Base-by-base conservation (phyloP, 2,113 vertebrate genomes). In the Lepisosteus oculatus region DNA sequence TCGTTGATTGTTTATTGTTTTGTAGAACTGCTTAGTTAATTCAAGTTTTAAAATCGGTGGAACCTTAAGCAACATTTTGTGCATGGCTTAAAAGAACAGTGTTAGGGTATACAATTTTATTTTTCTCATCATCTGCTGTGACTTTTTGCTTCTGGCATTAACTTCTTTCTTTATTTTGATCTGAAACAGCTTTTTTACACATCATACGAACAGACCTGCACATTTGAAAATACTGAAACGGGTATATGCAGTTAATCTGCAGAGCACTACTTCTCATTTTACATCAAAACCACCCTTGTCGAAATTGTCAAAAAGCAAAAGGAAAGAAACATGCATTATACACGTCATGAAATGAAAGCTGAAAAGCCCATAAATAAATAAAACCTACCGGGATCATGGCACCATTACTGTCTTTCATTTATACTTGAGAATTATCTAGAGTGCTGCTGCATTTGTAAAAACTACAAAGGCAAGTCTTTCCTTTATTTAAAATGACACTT, bases 401-500 rank as follows among this genome's bases (percentile, higher is more conserved):
- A n/a, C 56, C 56, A 59, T n/a, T 59, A 59, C n/a, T 59, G 12
- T 59, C 56, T 59, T 59, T 59, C 56, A 59, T 59, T 59, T 59
- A 59, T 59, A 59, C 56, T 59, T 59, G n/a, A 12, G 56, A 59
- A 59, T 59, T 59, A 59, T 59, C 56, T 51, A 51, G 47, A 51
- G 47, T 51, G 47, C 56, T 12, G 56, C 56, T 59, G 56, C 56
- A 44, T 44, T 44, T 55, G 42, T 59, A 55, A 15, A 70, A 51
- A 51, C 59, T 70, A 62, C 59, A 66, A 44, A 67, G 14, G 65
- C 8, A 29, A 51, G 47, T 4, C 14, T 51, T 17, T 67, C 14
- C 44, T 54, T 71, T 51, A 47, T 63, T 9, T 61, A 63, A 64
- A 64, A 63, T 47, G 43, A 43, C 42, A 43, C 59, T 68, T 69